Evolutionary conservation across 1,140 invertebrate species (phyloP).

Genomic region (Psilanteris sp.): DNA sequence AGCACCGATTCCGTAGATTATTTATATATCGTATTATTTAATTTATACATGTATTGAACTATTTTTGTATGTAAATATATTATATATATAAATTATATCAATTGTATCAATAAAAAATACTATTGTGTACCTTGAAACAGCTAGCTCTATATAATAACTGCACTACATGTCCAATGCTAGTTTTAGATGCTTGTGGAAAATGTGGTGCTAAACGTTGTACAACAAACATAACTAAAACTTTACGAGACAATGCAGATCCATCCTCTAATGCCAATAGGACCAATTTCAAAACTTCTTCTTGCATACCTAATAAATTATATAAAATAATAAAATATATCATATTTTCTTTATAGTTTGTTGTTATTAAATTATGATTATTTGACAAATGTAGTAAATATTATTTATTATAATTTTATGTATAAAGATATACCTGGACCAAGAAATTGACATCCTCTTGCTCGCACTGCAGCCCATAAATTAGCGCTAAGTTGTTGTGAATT

Average conservation of each 20-base stretch:
- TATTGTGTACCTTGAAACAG: slow-evolving; percentile 99
- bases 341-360: too few relatives aligned
- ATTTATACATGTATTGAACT: too few relatives aligned
- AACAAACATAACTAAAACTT: slow-evolving; percentile 99
- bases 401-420: too few relatives aligned
- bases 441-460: slow-evolving; percentile 98
- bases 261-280: slow-evolving; percentile 96
- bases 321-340: slow-evolving; percentile 17
- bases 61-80: too few relatives aligned
- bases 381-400: too few relatives aligned
- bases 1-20: too few relatives aligned
- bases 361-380: neutral
- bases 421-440: slow-evolving; percentile 90
- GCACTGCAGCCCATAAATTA: slow-evolving; percentile 97
- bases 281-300: slow-evolving; percentile 97
- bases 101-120: too few relatives aligned
- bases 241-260: slow-evolving; percentile 97
- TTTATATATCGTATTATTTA: too few relatives aligned
- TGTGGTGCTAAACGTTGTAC: slow-evolving; percentile 96
- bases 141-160: slow-evolving; percentile 98
- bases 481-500: slow-evolving; percentile 95
- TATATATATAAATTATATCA: too few relatives aligned
- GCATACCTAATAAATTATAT: slow-evolving; percentile 97
- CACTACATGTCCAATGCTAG: slow-evolving; percentile 98
- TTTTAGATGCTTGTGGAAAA: slow-evolving; percentile 99